phyloP scores from a whole-genome alignment of 2,888 invertebrate species.

The Synergus umbraculus region DNA sequence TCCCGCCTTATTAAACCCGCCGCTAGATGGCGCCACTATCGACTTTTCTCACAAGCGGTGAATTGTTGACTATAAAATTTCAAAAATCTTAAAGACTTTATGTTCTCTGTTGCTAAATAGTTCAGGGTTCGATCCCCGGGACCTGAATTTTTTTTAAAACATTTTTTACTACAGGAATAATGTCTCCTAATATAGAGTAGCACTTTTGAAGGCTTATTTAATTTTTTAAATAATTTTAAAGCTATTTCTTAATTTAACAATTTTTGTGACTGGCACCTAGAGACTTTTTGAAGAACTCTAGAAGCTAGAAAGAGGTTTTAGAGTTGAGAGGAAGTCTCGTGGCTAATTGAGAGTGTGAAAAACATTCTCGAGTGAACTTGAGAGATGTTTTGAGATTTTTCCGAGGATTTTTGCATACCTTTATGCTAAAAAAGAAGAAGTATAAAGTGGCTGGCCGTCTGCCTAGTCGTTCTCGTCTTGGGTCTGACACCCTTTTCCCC shows the following conservation, averaged over 20 bases:
- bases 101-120: too few relatives aligned
- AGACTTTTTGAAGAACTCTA: not conserved
- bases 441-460: conserved; percentile 55
- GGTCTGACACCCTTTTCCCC: conserved; percentile 66
- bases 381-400: not conserved
- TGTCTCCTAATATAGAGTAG: not conserved
- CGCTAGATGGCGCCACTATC: not conserved
- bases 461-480: conserved; percentile 53
- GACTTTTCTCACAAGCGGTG: not conserved
- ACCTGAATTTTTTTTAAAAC: not conserved
- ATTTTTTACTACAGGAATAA: not conserved
- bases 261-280: not conserved
- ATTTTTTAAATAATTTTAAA: not conserved
- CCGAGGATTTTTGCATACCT: not conserved
- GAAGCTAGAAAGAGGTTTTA: not conserved
- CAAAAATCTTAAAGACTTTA: too few relatives aligned
- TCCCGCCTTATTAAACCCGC: not conserved
- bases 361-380: not conserved
- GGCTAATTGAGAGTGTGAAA: not conserved
- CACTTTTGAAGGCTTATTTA: not conserved
- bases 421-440: conserved; percentile 38
- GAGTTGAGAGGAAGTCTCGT: not conserved
- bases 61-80: not conserved
- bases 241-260: not conserved
- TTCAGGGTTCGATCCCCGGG: not conserved